Evolutionary conservation across 2,113 vertebrate species (phyloP), one percentile per base, ranked within the genome.

Genomic region (Silurus asotus): DNA sequence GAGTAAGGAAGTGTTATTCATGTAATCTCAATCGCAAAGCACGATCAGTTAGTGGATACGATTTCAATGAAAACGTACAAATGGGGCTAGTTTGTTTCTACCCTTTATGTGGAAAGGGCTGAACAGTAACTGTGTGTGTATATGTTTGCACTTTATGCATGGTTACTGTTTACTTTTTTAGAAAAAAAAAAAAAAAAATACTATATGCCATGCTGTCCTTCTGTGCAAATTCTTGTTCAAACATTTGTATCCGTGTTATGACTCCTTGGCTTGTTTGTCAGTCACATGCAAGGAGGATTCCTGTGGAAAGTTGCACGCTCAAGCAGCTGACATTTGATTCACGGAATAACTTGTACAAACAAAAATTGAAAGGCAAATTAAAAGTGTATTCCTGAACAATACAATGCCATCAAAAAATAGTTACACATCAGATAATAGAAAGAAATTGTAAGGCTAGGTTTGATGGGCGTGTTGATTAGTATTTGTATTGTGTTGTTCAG

Each of bases 241-340:
- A 86, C 55, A 51, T 25, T 72, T 55, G n/a, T 19, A 81, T 86
- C 77, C 65, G 64, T 80, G 53, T 81, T 80, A 48, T n/a, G 53
- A 48, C 37, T 23, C 25, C 59, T 49, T 17, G 15, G 23, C 17
- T 70, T 56, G 25, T 70, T 80, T 58, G 25, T 76, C 53, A 55
- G 20, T 69, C 53, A 69, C 14, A 45, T 64, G 59, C 58, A 14
- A 48, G 20, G 37, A 23, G 58, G 11, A 62, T 64, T 81, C 25
- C 37, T 20, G 9, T 8, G 45, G 25, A 20, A n/a, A n/a, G 74
- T n/a, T 76, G 17, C 4, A 59, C 56, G 45, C 28, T 25, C 53
- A 5, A 17, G 13, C 25, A 19, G 3, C 28, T 25, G 25, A 37
- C 25, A 8, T 15, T 37, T 28, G 55, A 78, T n/a, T 80, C 45